Evolutionary conservation across 2,888 invertebrate genomes (phyloP), one percentile per base, ranked within the genome.

Genomic region (Hydraecia micacea): DNA sequence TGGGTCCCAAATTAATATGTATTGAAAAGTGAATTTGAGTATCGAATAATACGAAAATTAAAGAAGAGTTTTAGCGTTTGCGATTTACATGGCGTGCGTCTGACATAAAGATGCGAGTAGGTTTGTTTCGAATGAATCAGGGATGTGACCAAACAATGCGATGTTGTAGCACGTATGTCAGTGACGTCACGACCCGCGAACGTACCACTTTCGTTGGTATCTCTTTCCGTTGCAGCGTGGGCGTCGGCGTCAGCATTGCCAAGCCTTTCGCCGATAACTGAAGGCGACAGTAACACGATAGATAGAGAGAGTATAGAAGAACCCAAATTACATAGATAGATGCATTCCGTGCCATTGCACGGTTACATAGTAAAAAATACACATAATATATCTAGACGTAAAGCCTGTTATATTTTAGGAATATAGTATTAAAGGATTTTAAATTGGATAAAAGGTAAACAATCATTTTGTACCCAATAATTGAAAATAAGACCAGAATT

Each of bases 211-310:
- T 88, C 85, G 86, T 81, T 76, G 91, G 75, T 80, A 90, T 92
- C 87, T 92, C 92, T 91, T 92, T 93, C 90, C 91, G 91, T 90
- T 92, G 95, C 88, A 95, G 94, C 90, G 94, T 90, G 89, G 94
- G 94, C 90, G 94, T 94, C 89, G 95, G 95, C 86, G 95, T 93
- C 90, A 95, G 91, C 91, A 93, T 72, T 65, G 72, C 93, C 94
- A 96, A 93, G 91, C 96, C 96, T 93, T 96, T 95, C 90, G 95
- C 93, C 87, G 96, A 93, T 89, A 93, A 93, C 96, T 96, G 95
- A 91, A 91, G 92, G 91, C 91, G 92, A 93, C 86, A 92, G 90
- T 92, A 91, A 92, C 90, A 92, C 89, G 88, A 90, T 89, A 91
- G 88, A 84, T 86, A 88, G 84, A 91, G 82, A 91, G 86, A 86